These are phyloP conservation scores for Phragmatobia fuliginosa DNA, from an alignment of 2,888 invertebrate species.

Conservation along the genomic window DNA sequence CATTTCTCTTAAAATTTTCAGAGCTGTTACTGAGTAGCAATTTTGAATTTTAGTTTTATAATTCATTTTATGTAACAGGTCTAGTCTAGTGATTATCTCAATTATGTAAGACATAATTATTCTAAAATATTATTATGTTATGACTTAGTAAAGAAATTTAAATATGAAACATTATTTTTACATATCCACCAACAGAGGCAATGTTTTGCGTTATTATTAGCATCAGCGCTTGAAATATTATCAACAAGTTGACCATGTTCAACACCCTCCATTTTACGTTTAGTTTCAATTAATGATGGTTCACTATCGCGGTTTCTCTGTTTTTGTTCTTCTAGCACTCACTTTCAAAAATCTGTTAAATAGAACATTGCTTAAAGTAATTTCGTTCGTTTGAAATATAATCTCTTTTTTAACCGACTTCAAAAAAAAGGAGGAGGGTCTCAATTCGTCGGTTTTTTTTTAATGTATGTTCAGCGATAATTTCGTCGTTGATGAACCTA, in stretches of 20 bases:
- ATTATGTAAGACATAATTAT: not conserved
- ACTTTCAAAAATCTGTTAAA: not conserved
- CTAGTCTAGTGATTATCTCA: not conserved
- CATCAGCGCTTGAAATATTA: not conserved
- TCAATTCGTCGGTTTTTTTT: too few species aligned
- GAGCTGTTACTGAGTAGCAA: not conserved
- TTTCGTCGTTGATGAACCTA: too few species aligned
- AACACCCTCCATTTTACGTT: not conserved
- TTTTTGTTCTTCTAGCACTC: not conserved
- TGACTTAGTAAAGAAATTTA: not conserved
- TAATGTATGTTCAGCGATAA: too few species aligned
- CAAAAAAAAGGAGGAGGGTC: too few species aligned
- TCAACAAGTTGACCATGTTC: not conserved
- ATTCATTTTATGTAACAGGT: not conserved
- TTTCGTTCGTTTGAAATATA: too few species aligned
- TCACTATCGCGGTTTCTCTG: not conserved
- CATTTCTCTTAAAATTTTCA: constrained; percentile 1
- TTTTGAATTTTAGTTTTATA: not conserved
- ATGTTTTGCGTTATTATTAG: not conserved
- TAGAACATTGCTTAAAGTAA: not conserved
- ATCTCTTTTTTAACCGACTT: too few species aligned
- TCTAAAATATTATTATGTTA: not conserved
- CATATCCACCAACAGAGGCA: not conserved
- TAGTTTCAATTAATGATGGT: not conserved
- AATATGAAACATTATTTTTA: not conserved